Base-by-base conservation (phyloP, 2,797 vertebrate genomes). In the Meda fulgida region DNA sequence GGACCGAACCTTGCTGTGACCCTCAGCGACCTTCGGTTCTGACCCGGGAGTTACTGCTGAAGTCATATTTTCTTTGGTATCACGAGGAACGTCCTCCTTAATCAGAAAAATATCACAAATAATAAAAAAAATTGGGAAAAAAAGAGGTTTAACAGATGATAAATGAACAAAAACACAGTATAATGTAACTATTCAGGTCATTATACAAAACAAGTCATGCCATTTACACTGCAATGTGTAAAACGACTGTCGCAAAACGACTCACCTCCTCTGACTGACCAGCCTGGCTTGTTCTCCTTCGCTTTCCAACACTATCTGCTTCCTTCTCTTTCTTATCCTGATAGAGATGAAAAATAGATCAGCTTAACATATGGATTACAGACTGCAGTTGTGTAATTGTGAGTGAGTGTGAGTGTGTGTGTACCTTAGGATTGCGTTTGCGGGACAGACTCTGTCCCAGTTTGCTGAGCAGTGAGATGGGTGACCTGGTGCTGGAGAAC, bases 401-500 rank as follows among this genome's bases (percentile, higher is more conserved):
- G 31, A 67, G 23, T 66, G 53, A 36, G 63, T 84, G 21, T 71
- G 58, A 16, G 5, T 40, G 53, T 75, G 71, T 72, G 23, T 69
- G 48, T 81, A 98, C 97, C 96, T 97, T 97, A 34, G 97, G 96
- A 79, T 94, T 97, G n/a, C 96, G 96, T 88, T 97, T 99, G 60
- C 96, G 95, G 60, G 97, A 96, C 26, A 97, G 95, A 84, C 95
- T 96, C 88, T 97, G 96, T 16, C 97, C 98, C 63, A 99, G 94
- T 82, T 97, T 96, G 90, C 96, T 98, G 78, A 99, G 95, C 87
- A 98, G 96, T 78, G 96, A 96, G 84, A 97, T 97, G 0, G 98
- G 97, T 0, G 96, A 96, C 70, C 96, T 97, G 58, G 95, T 96
- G 40, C 90, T 95, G 58, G 95, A 92, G 84, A 97, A 92, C 70